Percentiles rank a stretch among this genome's conserved stretches.
Evolutionary conservation across 92 coral and sea anemone species (phyloP).

Genomic region (Phenganax stokvisi): DNA sequence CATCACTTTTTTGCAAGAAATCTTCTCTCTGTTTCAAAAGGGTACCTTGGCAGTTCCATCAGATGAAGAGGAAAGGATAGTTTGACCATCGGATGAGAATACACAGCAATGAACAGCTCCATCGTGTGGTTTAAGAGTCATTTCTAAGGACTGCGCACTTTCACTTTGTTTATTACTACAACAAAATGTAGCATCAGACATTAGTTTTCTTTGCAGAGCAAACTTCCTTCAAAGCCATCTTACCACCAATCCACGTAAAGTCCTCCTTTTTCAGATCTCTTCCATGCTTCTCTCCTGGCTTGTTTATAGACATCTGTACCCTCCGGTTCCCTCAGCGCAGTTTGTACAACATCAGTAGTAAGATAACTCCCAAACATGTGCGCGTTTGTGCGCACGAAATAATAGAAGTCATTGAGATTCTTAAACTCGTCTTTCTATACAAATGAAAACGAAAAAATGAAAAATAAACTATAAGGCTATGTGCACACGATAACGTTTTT

Average conservation of each 20-base stretch:
- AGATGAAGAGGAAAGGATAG: constrained; percentile 83
- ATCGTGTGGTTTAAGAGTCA: constrained; percentile 80
- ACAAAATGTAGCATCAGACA: background rate
- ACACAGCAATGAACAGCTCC: constrained; percentile 76
- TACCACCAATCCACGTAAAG: constrained; percentile 90
- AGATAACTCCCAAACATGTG: constrained; percentile 73
- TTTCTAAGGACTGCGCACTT: constrained; percentile 55
- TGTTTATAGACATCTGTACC: constrained; percentile 66
- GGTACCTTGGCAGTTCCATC: constrained; percentile 83
- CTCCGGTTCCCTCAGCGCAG: constrained; percentile 70
- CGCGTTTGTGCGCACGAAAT: constrained; percentile 80
- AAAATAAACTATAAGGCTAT: too few relatives aligned
- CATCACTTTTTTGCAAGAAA: too few relatives aligned
- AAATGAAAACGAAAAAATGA: background rate
- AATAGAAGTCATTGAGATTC: constrained; percentile 66
- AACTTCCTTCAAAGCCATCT: constrained; percentile 5
- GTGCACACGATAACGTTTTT: background rate
- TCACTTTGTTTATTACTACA: constrained; percentile 59
- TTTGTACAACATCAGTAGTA: constrained; percentile 72
- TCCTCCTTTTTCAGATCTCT: constrained; percentile 49
- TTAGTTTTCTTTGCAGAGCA: background rate
- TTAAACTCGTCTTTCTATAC: constrained; percentile 50
- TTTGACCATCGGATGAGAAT: constrained; percentile 75
- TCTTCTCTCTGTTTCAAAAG: too few relatives aligned
- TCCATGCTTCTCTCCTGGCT: constrained; percentile 59